Evolutionary conservation across 64 coral and sea anemone species (phyloP).

Genomic region (Cladopsammia gracilis): DNA sequence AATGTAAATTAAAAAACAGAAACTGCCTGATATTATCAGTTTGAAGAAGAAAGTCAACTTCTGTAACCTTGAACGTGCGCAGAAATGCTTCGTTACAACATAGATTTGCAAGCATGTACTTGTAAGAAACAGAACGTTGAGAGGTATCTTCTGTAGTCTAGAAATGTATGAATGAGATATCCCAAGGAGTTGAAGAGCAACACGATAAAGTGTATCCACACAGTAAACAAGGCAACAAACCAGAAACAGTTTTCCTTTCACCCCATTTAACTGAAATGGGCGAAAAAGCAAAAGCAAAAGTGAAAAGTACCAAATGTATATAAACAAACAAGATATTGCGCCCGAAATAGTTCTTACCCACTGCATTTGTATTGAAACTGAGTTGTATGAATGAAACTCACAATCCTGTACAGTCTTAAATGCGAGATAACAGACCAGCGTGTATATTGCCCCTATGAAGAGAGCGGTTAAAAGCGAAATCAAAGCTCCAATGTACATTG

Average conservation of each 20-base stretch:
- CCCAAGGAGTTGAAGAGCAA: background rate
- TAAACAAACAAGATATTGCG: background rate
- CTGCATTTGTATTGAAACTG: background rate
- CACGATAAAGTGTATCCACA: conserved; percentile 2
- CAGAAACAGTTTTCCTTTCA: background rate
- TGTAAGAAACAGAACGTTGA: background rate
- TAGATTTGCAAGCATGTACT: background rate
- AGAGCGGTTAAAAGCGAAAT: background rate
- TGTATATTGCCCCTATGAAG: background rate
- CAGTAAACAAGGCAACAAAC: background rate
- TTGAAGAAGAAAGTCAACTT: no score
- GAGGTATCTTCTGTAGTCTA: background rate
- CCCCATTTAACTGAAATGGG: background rate
- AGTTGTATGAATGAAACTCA: background rate
- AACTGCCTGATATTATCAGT: no score
- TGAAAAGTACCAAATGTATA: background rate
- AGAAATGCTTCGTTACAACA: background rate
- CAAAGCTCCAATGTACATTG: conserved; percentile 6
- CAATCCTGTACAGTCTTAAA: background rate
- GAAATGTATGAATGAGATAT: background rate
- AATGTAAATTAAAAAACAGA: no score
- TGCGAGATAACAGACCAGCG: background rate
- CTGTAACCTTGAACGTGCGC: no score
- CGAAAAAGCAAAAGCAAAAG: background rate
- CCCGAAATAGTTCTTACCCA: background rate